Evolutionary conservation across 2,797 vertebrate species (phyloP).

Genomic region (Chiroxiphia lanceolata): DNA sequence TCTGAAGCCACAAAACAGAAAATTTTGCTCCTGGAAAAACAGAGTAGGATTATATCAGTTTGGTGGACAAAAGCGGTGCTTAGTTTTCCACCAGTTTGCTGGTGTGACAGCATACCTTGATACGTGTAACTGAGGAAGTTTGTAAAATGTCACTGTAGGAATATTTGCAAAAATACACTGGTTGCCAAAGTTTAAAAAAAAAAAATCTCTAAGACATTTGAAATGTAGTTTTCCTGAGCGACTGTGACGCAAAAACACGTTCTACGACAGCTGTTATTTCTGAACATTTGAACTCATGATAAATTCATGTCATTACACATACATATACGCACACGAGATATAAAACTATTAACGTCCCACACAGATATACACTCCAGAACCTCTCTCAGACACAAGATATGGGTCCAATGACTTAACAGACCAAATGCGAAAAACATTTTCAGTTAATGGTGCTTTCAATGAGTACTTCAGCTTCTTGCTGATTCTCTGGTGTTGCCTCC

Average conservation of each 20-base stretch:
- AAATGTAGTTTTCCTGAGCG: neutral
- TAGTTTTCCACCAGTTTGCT: neutral
- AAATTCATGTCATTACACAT: neutral
- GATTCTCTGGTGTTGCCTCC: neutral
- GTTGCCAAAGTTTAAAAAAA: neutral
- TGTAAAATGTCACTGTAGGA: neutral
- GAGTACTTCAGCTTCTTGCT: neutral
- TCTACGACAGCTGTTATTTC: neutral
- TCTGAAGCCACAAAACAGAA: neutral
- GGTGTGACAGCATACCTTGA: neutral
- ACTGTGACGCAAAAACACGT: neutral
- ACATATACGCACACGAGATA: accelerated
- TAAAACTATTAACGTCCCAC: neutral
- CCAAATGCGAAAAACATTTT: neutral
- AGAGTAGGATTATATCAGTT: neutral
- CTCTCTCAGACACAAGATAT: neutral
- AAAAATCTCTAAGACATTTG: neutral
- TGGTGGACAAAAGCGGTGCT: neutral
- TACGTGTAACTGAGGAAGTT: neutral
- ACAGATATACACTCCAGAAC: neutral
- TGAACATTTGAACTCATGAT: neutral
- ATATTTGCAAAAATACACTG: neutral
- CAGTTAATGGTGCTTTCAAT: neutral
- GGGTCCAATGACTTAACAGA: neutral
- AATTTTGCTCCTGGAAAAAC: neutral